A percentile compares a stretch with the other conserved stretches of the same genome.
phyloP scores from a whole-genome alignment of 1,140 invertebrate species.

The Zaprionus inermis region DNA sequence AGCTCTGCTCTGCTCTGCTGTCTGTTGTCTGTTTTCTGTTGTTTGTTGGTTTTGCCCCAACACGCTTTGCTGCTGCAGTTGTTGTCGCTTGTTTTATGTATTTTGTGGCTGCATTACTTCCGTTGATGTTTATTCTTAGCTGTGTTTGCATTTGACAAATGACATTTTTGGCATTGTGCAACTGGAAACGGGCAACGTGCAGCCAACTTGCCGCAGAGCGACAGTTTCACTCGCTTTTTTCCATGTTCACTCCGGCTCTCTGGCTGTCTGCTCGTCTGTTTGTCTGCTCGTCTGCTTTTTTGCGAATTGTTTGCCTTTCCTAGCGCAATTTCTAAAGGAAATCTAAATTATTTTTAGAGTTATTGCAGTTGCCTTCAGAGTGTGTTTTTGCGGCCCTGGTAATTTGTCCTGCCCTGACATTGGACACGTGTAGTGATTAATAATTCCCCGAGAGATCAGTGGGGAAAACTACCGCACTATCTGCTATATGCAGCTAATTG shows the following conservation, averaged over 20 bases:
- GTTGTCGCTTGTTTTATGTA: constrained; percentile 75
- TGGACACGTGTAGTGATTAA: constrained; percentile 75
- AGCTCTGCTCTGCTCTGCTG: constrained; percentile 78
- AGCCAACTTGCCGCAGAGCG: constrained; percentile 46
- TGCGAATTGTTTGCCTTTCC: constrained; percentile 23
- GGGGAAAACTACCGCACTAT: background rate
- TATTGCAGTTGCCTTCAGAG: constrained; percentile 56
- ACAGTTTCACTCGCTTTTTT: constrained; percentile 1
- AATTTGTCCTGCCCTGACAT: constrained; percentile 65
- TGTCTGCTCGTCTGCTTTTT: constrained; percentile 5
- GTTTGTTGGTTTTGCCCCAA: constrained; percentile 68
- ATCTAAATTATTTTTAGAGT: constrained; percentile 80
- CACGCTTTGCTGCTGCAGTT: constrained; percentile 42
- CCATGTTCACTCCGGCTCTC: background rate
- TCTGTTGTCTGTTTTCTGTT: no score
- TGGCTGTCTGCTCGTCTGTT: background rate
- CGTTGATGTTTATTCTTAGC: constrained; percentile 81
- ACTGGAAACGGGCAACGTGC: constrained; percentile 26
- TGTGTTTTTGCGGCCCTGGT: constrained; percentile 38
- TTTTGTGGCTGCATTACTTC: constrained; percentile 80
- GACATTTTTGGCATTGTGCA: constrained; percentile 80
- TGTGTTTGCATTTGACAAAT: constrained; percentile 82
- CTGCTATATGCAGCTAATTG: constrained; percentile 4
- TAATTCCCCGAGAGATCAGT: constrained; percentile 36
- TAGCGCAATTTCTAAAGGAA: constrained; percentile 54